Evolutionary conservation across 1,140 invertebrate genomes (phyloP).

Genomic region (Calosoma granatense): DNA sequence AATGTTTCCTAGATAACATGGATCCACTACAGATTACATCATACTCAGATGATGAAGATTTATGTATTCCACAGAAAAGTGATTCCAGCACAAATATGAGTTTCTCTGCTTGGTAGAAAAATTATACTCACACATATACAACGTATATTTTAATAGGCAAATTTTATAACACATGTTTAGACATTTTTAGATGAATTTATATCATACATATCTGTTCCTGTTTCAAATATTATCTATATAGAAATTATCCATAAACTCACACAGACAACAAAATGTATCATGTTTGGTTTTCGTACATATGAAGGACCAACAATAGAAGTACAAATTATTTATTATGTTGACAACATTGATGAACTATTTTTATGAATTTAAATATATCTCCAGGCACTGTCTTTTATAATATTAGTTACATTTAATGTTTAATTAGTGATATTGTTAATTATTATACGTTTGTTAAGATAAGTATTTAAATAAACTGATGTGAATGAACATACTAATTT

Average conservation of each 20-base stretch:
- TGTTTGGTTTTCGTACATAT: background rate
- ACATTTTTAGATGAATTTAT: slow-evolving; percentile 11
- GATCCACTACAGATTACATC: slow-evolving; percentile 23
- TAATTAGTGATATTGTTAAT: slow-evolving; percentile 11
- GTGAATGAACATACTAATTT: too few species aligned
- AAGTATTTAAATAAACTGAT: background rate
- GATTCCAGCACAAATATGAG: slow-evolving; percentile 31
- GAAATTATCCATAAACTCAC: too few species aligned
- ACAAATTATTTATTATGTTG: slow-evolving; percentile 5
- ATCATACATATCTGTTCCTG: slow-evolving; percentile 7
- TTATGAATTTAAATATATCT: background rate
- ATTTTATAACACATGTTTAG: slow-evolving; percentile 12
- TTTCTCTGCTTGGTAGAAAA: slow-evolving; percentile 30
- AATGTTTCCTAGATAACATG: slow-evolving; percentile 32
- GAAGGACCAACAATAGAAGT: background rate
- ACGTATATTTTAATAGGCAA: slow-evolving; percentile 10
- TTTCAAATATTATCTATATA: background rate
- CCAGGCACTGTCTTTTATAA: background rate
- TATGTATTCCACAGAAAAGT: slow-evolving; percentile 17
- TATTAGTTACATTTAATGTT: background rate
- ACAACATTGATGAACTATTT: slow-evolving; percentile 2
- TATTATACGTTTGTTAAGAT: background rate
- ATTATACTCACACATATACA: background rate
- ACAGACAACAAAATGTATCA: too few species aligned
- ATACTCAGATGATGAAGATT: slow-evolving; percentile 3